These are phyloP conservation scores for Strigamia maritima DNA, from an alignment of 2,888 invertebrate genomes.

Conservation along the genomic window DNA sequence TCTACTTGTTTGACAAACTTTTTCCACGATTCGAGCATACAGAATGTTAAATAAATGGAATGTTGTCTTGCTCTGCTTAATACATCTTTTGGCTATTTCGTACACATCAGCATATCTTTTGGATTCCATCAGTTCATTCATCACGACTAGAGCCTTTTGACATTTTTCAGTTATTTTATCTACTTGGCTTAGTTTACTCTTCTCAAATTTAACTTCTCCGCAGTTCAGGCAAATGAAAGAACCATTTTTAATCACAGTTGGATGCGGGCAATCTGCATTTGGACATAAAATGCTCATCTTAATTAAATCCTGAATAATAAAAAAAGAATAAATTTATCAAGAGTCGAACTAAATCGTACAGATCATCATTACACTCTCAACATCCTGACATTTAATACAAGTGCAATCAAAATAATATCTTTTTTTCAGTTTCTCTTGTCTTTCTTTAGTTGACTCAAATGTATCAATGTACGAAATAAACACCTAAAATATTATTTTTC, in stretches of 20 bases:
- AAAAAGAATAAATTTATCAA: too few species aligned
- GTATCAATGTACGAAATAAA: background rate
- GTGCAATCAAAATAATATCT: background rate
- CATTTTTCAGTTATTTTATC: background rate
- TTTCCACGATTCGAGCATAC: background rate
- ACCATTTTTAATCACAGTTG: background rate
- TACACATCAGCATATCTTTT: background rate
- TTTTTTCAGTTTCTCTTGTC: conserved; percentile 56
- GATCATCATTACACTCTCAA: too few species aligned
- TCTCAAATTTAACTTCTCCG: background rate
- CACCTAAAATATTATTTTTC: too few species aligned
- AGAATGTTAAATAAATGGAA: background rate
- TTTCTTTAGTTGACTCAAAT: too few species aligned
- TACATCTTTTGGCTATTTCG: background rate
- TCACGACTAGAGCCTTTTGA: background rate
- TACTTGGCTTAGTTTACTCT: background rate
- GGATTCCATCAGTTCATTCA: background rate
- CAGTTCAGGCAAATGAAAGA: background rate
- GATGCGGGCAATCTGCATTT: background rate
- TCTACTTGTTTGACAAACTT: background rate
- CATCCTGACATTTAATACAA: conserved; percentile 39
- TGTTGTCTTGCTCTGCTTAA: background rate
- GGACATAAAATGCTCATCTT: conserved; percentile 69
- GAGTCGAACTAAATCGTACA: too few species aligned
- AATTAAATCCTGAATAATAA: conserved; percentile 68